Evolutionary conservation across 2,113 vertebrate genomes (phyloP).

Genomic region (Grallaria varia): DNA sequence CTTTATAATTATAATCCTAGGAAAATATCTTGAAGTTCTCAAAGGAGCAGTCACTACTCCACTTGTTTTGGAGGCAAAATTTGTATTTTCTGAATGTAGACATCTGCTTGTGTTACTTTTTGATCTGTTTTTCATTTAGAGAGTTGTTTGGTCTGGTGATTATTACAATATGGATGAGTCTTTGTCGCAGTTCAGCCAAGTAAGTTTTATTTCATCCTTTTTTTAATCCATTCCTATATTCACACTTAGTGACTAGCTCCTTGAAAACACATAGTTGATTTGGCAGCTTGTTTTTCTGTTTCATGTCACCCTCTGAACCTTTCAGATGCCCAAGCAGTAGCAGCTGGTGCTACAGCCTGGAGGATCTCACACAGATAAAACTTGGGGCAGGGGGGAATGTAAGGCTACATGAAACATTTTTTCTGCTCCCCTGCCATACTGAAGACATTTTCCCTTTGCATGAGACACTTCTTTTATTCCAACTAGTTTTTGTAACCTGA

Average conservation of each 20-base stretch:
- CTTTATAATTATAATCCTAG: neutral
- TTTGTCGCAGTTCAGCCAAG: slow-evolving; percentile 88
- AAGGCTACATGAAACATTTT: neutral
- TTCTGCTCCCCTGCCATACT: neutral
- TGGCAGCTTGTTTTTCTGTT: neutral
- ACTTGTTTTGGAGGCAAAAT: neutral
- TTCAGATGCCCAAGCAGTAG: neutral
- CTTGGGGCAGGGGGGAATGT: neutral
- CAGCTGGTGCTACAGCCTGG: neutral
- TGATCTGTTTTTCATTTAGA: slow-evolving; percentile 60
- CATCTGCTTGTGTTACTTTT: neutral
- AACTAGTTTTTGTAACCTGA: neutral
- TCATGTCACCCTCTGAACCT: neutral
- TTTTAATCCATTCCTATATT: neutral
- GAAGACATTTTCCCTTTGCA: neutral
- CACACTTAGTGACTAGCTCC: neutral
- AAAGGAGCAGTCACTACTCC: neutral
- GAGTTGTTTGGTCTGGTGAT: slow-evolving; percentile 88
- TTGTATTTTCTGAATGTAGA: neutral
- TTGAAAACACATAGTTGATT: neutral
- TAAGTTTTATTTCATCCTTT: slow-evolving; percentile 62
- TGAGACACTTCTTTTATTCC: neutral
- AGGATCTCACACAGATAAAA: neutral
- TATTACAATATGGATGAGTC: slow-evolving; percentile 82
- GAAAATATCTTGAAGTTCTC: neutral